These are phyloP conservation scores for Acyrthosiphon pisum DNA, from an alignment of 1,140 invertebrate species.

Conservation along the genomic window DNA sequence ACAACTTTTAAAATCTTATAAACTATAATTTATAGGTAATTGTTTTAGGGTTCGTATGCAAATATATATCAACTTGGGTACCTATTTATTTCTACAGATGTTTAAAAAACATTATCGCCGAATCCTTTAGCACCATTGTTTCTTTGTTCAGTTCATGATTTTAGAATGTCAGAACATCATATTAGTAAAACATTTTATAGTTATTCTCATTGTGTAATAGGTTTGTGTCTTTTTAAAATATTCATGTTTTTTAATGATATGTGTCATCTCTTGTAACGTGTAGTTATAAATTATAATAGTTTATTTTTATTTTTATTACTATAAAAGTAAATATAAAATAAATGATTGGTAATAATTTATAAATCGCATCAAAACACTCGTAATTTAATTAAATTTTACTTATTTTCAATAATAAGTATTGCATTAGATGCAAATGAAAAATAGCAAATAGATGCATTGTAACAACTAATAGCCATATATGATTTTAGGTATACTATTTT, in stretches of 20 bases:
- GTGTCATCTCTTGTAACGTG: background rate
- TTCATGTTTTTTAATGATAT: background rate
- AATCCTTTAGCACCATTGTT: background rate
- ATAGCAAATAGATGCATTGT: too few species aligned
- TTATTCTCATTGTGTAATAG: background rate
- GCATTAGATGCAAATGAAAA: too few species aligned
- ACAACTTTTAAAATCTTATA: background rate
- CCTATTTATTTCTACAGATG: too few species aligned
- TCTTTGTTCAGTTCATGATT: background rate
- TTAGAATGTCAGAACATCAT: background rate
- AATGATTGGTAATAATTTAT: background rate
- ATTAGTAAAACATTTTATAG: background rate
- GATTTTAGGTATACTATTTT: too few species aligned
- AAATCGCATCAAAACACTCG: background rate
- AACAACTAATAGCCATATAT: too few species aligned
- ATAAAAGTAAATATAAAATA: too few species aligned
- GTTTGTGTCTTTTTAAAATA: background rate
- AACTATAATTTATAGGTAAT: background rate
- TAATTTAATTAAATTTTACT: background rate
- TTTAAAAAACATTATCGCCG: background rate
- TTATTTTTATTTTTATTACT: too few species aligned
- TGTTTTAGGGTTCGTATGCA: background rate
- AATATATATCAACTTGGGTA: too few species aligned
- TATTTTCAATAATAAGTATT: too few species aligned
- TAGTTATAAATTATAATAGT: too few species aligned